Evolutionary conservation across 1,140 invertebrate genomes (phyloP).

Genomic region (Pomacea maculata): DNA sequence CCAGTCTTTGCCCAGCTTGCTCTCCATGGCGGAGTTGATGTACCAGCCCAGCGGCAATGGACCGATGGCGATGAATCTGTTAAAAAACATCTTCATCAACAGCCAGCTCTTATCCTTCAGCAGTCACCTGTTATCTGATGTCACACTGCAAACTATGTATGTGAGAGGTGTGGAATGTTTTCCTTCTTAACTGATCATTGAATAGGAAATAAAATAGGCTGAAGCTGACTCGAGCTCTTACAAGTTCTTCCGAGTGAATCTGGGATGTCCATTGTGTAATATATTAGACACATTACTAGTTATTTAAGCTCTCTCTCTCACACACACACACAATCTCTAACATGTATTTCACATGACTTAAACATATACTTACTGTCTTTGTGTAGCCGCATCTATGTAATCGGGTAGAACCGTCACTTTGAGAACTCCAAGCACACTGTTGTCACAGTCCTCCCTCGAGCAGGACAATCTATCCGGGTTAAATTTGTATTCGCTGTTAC

Average conservation of each 20-base stretch:
- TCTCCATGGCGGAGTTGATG: conserved; percentile 37
- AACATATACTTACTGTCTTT: conserved; percentile 9
- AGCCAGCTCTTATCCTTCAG: not conserved
- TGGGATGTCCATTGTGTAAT: not conserved
- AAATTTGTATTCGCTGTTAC: conserved; percentile 17
- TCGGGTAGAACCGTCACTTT: conserved; percentile 28
- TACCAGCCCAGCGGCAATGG: conserved; percentile 53
- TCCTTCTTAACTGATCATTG: not conserved
- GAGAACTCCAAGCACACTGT: conserved; percentile 39
- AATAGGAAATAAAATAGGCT: not conserved
- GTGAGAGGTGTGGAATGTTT: not conserved
- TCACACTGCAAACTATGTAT: conserved; percentile 3
- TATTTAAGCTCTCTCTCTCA: not conserved
- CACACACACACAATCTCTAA: not conserved
- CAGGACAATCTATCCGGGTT: conserved; percentile 28
- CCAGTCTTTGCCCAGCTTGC: conserved; percentile 43
- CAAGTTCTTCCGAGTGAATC: too few species aligned
- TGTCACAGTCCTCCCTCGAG: conserved; percentile 27
- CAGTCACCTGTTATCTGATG: not conserved
- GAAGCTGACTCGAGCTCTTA: too few species aligned
- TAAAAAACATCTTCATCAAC: not conserved
- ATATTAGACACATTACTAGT: too few species aligned
- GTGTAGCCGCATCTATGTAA: not conserved
- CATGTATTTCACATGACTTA: too few species aligned
- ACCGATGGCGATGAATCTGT: conserved; percentile 26